phyloP scores from a whole-genome alignment of 2,113 vertebrate species.

The Paraplagusia blochii region DNA sequence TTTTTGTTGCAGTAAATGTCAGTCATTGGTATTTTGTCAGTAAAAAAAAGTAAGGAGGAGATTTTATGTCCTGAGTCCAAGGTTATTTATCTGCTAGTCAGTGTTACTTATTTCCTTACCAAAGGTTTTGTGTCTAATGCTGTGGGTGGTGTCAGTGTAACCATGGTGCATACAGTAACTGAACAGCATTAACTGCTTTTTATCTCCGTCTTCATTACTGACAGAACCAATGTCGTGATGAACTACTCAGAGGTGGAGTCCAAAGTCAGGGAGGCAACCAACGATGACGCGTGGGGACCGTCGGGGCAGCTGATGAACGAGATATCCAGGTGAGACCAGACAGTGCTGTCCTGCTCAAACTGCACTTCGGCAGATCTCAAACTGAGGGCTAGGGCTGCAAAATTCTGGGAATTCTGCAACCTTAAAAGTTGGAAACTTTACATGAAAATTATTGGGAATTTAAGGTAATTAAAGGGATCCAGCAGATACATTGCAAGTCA shows the following conservation, averaged over 20 bases:
- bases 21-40: too few relatives aligned
- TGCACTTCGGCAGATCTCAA: too few relatives aligned
- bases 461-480: too few relatives aligned
- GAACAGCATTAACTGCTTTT: constrained; percentile 3
- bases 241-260: constrained; percentile 99
- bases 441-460: too few relatives aligned
- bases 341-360: not conserved
- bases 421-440: too few relatives aligned
- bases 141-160: not conserved
- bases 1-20: not conserved
- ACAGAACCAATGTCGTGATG: constrained; percentile 98
- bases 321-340: constrained; percentile 86
- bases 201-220: not conserved
- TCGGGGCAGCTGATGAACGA: constrained; percentile 97
- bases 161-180: not conserved
- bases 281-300: constrained; percentile 98
- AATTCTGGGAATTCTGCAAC: too few relatives aligned
- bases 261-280: constrained; percentile 99
- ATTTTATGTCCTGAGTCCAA: too few relatives aligned
- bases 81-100: too few relatives aligned
- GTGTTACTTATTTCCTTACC: too few relatives aligned
- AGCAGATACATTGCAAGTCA: too few relatives aligned
- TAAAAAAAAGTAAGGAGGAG: too few relatives aligned
- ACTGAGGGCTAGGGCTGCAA: too few relatives aligned
- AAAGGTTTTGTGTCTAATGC: constrained; percentile 3